phyloP scores from a whole-genome alignment of 2,113 vertebrate species.

The Cranoglanis bouderius region DNA sequence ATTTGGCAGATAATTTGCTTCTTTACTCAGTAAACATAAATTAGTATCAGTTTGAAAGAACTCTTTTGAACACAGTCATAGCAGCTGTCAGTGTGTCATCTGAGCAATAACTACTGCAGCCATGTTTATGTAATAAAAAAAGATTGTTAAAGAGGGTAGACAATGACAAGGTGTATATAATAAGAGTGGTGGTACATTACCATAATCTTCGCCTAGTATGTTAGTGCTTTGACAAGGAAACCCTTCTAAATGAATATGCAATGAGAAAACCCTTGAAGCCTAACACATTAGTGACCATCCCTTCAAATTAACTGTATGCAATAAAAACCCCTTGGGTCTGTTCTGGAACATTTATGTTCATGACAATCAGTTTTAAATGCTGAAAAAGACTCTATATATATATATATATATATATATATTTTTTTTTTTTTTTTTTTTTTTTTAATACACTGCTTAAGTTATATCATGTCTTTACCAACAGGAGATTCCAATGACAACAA shows the following conservation, averaged over 20 bases:
- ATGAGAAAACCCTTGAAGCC: neutral
- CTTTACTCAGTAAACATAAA: neutral
- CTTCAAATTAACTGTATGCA: neutral
- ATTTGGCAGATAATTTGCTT: neutral
- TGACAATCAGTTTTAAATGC: neutral
- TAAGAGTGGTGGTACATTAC: neutral
- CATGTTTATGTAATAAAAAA: neutral
- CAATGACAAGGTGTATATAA: neutral
- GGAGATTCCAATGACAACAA: conserved; percentile 80
- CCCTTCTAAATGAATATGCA: neutral
- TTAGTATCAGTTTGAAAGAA: neutral
- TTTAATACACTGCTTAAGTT: neutral
- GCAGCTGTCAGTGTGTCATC: neutral
- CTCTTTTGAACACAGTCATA: neutral
- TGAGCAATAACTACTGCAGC: neutral
- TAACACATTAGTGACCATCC: neutral
- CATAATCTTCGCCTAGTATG: neutral
- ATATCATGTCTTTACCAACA: conserved; percentile 43
- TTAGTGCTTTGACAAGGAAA: neutral
- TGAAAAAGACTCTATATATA: no score
- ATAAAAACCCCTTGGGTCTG: neutral
- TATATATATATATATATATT: no score
- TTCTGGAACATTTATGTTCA: neutral
- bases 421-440: no score
- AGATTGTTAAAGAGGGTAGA: neutral